Evolutionary conservation across 2,797 vertebrate genomes (phyloP), one percentile per base, ranked within the genome.

Genomic region (Anableps anableps): DNA sequence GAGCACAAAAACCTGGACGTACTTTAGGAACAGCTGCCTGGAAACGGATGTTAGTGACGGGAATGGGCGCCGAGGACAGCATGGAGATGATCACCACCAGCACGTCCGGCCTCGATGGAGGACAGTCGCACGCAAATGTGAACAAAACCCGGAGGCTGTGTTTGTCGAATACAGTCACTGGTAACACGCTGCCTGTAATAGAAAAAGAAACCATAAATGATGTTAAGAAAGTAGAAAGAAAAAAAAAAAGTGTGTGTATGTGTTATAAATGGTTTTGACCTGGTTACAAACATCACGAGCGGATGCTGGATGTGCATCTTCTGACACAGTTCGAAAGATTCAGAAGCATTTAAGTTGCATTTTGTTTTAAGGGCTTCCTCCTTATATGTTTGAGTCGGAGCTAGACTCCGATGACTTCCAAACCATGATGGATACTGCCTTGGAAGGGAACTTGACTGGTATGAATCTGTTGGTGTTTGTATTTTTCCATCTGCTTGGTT

Each of bases 11-110:
- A 55, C 36, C 0, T 34, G 1, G 13, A 72, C 89, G 80, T 90
- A 99, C 99, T 98, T 97, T 99, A 83, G 99, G 99, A 29, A 99
- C 99, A 0, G 99, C 99, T 0, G 99, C 97, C 94, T 99, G 99
- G 92, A 99, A 98, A 85, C 97, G 94, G 48, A 99, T 98, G 92
- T 97, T 97, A 86, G 95, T 97, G 89, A 98, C 96, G 3, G 98
- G 96, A 82, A 95, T 93, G 0, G 99, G 97, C 0, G 99, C 97
- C 0, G 97, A 99, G 82, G 98, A 99, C 62, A 99, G 93, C 98
- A 99, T 99, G 74, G 99, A 99, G 75, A 99, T 98, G 85, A 99
- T 98, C 79, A 99, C 98, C 83, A 99, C 98, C 50, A 99, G 94
- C 78, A 99, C 95, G 0, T 99, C 98, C 0, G 97, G 95, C 74